Percentiles rank a stretch among this genome's conserved stretches.
Evolutionary conservation across 2,888 invertebrate genomes (phyloP).

Genomic region (Xestia xanthographa): DNA sequence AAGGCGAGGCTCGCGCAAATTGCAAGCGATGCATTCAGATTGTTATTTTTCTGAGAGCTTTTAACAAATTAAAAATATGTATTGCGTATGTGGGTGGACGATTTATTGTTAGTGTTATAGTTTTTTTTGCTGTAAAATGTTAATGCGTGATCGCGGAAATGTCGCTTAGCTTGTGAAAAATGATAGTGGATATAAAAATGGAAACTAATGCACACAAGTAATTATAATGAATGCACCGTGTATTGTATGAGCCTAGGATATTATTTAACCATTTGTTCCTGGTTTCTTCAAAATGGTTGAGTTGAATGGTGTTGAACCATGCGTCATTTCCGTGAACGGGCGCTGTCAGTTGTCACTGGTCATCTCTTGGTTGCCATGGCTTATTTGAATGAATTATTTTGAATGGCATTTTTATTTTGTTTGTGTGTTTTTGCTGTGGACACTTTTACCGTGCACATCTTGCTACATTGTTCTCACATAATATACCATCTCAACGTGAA

Average conservation of each 20-base stretch:
- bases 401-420: too few relatives aligned
- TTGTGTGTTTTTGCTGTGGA: too few relatives aligned
- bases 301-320: too few relatives aligned
- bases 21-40: conserved; percentile 86
- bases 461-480: too few relatives aligned
- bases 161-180: conserved; percentile 54
- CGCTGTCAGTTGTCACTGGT: too few relatives aligned
- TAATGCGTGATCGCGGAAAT: conserved; percentile 52
- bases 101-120: conserved; percentile 51
- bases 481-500: too few relatives aligned
- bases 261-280: not conserved
- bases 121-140: conserved; percentile 37
- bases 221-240: conserved; percentile 12
- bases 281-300: too few relatives aligned
- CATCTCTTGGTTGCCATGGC: too few relatives aligned
- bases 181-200: conserved; percentile 29
- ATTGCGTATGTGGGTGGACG: conserved; percentile 58
- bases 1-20: conserved; percentile 85
- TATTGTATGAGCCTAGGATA: not conserved
- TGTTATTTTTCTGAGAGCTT: conserved; percentile 88
- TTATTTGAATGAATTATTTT: too few relatives aligned
- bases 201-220: conserved; percentile 1
- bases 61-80: conserved; percentile 87
- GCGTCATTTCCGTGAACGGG: too few relatives aligned
- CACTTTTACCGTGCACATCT: too few relatives aligned